These are phyloP conservation scores for Vanacampus margaritifer DNA, from an alignment of 2,113 vertebrate genomes.

Conservation along the genomic window DNA sequence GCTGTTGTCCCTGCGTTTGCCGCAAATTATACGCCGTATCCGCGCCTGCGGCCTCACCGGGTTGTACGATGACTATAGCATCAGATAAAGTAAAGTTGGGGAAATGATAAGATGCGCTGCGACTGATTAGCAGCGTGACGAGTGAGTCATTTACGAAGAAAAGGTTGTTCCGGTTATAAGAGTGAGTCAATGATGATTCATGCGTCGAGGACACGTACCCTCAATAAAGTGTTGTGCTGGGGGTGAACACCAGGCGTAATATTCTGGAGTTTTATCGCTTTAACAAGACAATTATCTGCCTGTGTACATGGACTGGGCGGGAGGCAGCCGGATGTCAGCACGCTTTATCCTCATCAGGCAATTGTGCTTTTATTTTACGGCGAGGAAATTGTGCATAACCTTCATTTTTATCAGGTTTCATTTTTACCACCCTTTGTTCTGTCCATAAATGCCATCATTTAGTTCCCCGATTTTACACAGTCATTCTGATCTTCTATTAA, in stretches of 20 bases:
- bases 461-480: neutral
- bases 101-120: neutral
- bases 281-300: constrained; percentile 3
- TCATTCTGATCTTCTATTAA: neutral
- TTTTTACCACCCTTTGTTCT: neutral
- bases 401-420: neutral
- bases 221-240: neutral
- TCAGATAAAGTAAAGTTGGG: constrained; percentile 5
- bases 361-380: neutral
- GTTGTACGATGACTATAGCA: neutral
- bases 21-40: neutral
- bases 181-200: constrained; percentile 36
- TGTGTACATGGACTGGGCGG: neutral
- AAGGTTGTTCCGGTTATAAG: constrained; percentile 29
- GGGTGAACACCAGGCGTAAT: neutral
- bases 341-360: constrained; percentile 3
- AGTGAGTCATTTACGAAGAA: constrained; percentile 29
- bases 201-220: constrained; percentile 5
- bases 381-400: neutral
- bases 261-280: constrained; percentile 6
- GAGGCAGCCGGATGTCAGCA: constrained; percentile 2
- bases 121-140: constrained; percentile 25
- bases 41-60: neutral
- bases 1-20: neutral
- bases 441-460: neutral